Conservation (phyloP, 2,113 vertebrate genomes). For the Protomyctophum bolini region DNA sequence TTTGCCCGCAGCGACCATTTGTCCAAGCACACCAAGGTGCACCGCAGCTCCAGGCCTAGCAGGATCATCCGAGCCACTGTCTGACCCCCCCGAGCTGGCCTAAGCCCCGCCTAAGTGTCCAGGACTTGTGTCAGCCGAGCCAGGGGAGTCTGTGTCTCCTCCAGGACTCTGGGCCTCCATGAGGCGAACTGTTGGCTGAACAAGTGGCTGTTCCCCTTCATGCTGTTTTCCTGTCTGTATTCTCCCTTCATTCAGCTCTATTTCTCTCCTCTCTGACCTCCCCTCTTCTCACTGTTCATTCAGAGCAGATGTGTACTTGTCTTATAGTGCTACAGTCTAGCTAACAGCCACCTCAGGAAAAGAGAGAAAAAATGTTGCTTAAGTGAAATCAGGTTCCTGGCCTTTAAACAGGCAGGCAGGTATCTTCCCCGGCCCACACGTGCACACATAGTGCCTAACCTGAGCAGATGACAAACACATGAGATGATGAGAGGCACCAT, state of each 20-base stretch:
- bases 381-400: slow-evolving; percentile 45
- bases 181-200: slow-evolving; percentile 45
- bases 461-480: slow-evolving; percentile 7
- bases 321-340: slow-evolving; percentile 21
- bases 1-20: slow-evolving; percentile 90
- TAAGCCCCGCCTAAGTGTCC: neutral
- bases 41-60: slow-evolving; percentile 77
- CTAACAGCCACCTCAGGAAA: slow-evolving; percentile 58
- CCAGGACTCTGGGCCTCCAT: slow-evolving; percentile 60
- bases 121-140: neutral
- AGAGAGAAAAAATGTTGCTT: slow-evolving; percentile 5
- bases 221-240: slow-evolving; percentile 16
- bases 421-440: neutral
- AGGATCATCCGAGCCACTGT: slow-evolving; percentile 71
- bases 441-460: slow-evolving; percentile 4
- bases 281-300: neutral
- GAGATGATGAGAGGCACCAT: slow-evolving; percentile 14
- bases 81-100: slow-evolving; percentile 51
- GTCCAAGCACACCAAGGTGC: slow-evolving; percentile 88
- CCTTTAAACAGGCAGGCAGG: neutral
- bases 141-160: slow-evolving; percentile 13
- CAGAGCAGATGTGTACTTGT: slow-evolving; percentile 33
- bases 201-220: slow-evolving; percentile 12
- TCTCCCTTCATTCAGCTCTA: slow-evolving; percentile 16
- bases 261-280: neutral